These are phyloP conservation scores for Sepiola atlantica DNA, from an alignment of 2,888 invertebrate genomes.

Conservation along the genomic window DNA sequence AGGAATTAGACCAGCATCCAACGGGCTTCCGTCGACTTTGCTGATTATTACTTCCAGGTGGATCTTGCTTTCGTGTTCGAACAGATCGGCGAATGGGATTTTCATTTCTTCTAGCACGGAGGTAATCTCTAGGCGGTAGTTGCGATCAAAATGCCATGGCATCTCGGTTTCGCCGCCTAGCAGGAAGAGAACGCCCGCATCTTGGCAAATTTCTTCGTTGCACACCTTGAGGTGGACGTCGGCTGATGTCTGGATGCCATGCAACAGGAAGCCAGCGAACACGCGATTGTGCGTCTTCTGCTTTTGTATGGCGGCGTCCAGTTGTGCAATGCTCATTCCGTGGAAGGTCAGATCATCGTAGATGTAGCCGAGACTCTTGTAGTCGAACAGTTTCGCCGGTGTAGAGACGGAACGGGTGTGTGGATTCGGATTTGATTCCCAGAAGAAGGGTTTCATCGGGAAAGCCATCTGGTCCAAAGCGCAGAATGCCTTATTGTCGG, in stretches of 20 bases:
- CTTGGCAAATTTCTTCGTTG: not conserved
- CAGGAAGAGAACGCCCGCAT: constrained; percentile 49
- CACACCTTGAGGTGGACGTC: constrained; percentile 47
- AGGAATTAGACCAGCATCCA: constrained; percentile 24
- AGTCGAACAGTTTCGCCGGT: constrained; percentile 48
- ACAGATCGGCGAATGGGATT: constrained; percentile 52
- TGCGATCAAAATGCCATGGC: constrained; percentile 50
- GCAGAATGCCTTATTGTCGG: constrained; percentile 49
- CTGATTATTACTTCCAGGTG: constrained; percentile 50
- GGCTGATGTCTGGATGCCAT: constrained; percentile 45
- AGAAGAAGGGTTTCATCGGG: constrained; percentile 48
- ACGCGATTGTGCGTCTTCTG: not conserved
- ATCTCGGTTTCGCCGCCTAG: constrained; percentile 51
- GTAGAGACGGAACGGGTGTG: constrained; percentile 42
- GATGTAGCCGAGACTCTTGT: constrained; percentile 45
- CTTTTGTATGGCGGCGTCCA: constrained; percentile 33
- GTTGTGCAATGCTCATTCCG: constrained; percentile 47
- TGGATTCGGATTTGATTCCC: constrained; percentile 38
- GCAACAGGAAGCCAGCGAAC: constrained; percentile 47
- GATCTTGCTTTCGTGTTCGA: constrained; percentile 47
- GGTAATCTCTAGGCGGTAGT: constrained; percentile 50
- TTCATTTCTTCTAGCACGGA: constrained; percentile 49
- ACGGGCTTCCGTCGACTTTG: constrained; percentile 50
- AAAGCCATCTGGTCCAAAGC: constrained; percentile 47
- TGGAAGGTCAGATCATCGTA: constrained; percentile 47